Base-by-base conservation (phyloP, 2,797 vertebrate species). In the Anas flavirostris region DNA sequence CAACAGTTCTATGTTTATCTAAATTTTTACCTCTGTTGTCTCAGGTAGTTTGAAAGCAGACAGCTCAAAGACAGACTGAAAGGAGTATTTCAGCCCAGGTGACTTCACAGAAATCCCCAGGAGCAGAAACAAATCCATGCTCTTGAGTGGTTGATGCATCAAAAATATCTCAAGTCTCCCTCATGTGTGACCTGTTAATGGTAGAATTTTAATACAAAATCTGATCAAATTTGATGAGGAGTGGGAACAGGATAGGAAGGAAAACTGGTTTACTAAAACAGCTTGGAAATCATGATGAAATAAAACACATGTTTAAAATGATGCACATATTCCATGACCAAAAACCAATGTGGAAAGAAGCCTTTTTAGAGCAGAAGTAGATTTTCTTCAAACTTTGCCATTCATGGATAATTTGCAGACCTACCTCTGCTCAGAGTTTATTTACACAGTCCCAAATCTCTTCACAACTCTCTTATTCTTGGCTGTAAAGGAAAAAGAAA, bases 101-200 rank as follows among this genome's bases (percentile, higher is more conserved):
- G 10, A 39, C 31, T 63, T 67, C 64, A 21, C 41, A 74, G 46
- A 39, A 37, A 25, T 69, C 33, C 10, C 28, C 50, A 68, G 31
- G 17, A 68, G 16, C 8, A 64, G 22, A 64, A 26, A 26, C 4
- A 90, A 84, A 82, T 33, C 52, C n/a, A 55, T 7, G 8, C 7
- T 59, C 44, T 50, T 31, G 39, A 55, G 16, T 37, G n/a, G 17
- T 7, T 86, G 16, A 52, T 22, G 9, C 23, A 50, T 41, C 9
- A 85, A 82, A 90, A 67, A 75, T 25, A 52, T 7, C 9, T 21
- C 10, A 55, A 28, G 21, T 16, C 33, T 66, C 31, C 76, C 26
- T 44, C 6, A 43, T 0, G 5, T 1, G 2, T 1, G 2, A 15
- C 39, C 37, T 37, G 5, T 66, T 82, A 41, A 52, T 35, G 1